Percentiles rank a stretch among this genome's conserved stretches.
phyloP scores from a whole-genome alignment of 2,113 vertebrate genomes.

The Cheilinus undulatus region DNA sequence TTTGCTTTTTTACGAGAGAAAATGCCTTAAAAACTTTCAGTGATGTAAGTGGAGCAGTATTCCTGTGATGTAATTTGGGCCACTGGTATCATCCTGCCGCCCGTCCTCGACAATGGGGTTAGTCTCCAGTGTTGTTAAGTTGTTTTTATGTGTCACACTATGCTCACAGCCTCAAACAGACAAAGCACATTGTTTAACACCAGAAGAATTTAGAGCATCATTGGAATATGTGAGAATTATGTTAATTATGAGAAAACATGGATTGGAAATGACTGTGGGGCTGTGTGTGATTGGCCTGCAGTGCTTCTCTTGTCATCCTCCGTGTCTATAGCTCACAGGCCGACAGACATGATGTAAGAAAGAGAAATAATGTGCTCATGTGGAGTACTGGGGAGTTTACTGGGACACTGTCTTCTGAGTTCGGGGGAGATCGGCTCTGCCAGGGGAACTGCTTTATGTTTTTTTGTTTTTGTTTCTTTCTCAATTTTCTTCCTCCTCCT shows the following conservation, averaged over 20 bases:
- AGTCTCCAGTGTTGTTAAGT: conserved; percentile 65
- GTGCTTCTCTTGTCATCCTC: conserved; percentile 75
- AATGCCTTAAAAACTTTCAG: conserved; percentile 61
- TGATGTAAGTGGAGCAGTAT: conserved; percentile 71
- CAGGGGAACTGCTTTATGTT: conserved; percentile 50
- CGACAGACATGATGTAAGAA: conserved; percentile 82
- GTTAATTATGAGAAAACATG: conserved; percentile 77
- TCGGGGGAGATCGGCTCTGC: conserved; percentile 34
- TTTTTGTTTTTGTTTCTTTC: background rate
- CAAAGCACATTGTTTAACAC: conserved; percentile 75
- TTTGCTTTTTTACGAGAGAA: conserved; percentile 45
- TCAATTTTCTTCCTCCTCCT: conserved; percentile 4
- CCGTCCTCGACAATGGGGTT: conserved; percentile 64
- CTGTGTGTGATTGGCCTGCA: conserved; percentile 72
- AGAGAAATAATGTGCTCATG: conserved; percentile 71
- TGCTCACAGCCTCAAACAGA: conserved; percentile 70
- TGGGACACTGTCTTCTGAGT: conserved; percentile 65
- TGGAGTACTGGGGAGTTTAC: conserved; percentile 62
- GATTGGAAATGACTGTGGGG: conserved; percentile 65
- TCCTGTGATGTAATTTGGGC: conserved; percentile 77
- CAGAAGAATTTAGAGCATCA: conserved; percentile 68
- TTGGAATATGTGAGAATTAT: conserved; percentile 75
- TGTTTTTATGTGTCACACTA: conserved; percentile 71
- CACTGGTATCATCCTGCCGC: conserved; percentile 65
- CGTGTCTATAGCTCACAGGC: conserved; percentile 78